Conservation (phyloP, 92 coral and sea anemone genomes). For the Phenganax subtilis region DNA sequence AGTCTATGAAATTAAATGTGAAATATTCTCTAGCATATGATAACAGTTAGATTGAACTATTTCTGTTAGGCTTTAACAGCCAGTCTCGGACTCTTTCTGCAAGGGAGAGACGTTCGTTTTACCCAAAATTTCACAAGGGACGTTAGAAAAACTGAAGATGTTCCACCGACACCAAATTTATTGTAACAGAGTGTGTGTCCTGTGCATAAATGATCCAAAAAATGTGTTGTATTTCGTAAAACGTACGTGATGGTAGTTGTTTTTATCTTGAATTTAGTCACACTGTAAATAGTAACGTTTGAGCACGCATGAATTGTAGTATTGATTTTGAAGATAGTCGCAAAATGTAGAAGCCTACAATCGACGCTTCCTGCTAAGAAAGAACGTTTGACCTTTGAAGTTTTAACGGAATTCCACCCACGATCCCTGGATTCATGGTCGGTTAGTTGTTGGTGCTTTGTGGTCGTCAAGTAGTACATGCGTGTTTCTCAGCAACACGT, state of each 20-base stretch:
- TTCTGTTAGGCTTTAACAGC: not conserved
- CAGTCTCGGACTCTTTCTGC: not conserved
- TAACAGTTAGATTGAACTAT: not conserved
- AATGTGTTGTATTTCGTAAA: not conserved
- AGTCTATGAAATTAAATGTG: not conserved
- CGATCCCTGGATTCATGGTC: no score
- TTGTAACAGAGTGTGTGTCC: no score
- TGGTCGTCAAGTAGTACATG: not conserved
- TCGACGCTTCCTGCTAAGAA: no score
- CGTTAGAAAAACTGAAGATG: not conserved
- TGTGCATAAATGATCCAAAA: not conserved
- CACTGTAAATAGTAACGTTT: not conserved
- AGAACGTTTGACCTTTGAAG: no score
- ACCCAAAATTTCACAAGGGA: not conserved
- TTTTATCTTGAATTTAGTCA: slow-evolving; percentile 4
- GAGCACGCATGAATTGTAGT: no score
- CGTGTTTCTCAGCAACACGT: not conserved
- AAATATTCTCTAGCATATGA: not conserved
- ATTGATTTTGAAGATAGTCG: no score
- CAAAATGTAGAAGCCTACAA: no score
- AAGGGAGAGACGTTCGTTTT: not conserved
- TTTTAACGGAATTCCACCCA: no score
- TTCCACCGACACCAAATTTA: no score
- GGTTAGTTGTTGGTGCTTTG: not conserved
- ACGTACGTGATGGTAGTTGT: not conserved